Evolutionary conservation across 2,888 invertebrate genomes (phyloP), one percentile per base, ranked within the genome.

Genomic region (Ophioninae sp.): DNA sequence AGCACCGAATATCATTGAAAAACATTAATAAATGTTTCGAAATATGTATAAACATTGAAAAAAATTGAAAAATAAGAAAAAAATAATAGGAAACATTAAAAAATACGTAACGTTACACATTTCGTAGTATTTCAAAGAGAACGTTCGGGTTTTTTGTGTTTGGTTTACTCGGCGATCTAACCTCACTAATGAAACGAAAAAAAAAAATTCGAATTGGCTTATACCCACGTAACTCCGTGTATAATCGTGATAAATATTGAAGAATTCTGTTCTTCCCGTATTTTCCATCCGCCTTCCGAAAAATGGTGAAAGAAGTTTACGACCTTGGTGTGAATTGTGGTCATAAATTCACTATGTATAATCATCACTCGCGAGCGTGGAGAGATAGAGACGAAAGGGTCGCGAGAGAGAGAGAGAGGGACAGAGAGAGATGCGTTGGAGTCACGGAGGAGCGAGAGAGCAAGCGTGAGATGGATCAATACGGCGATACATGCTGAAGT

Each of bases 401-500:
- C 56, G 20, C 59, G 70, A 68, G 77, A 67, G 50, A 44, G 50
- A 39, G 78, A 77, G 72, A 72, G 68, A 77, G 69, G 79, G 75
- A 57, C 61, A 67, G 73, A 81, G 72, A 79, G 56, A 37, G 56
- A 75, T 20, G 50, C 72, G 59, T 13, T 44, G 62, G 41, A 44
- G 59, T 37, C 6, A 72, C 59, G 77, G 65, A 64, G 67, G 65
- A 69, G 74, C 61, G 65, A 65, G 62, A 57, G 64, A 75, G 76
- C 56, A 70, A 75, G 75, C 61, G 70, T 72, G 84, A 68, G 87
- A 86, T 82, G 90, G 90, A 90, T 90, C 90, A 89, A 90, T 90
- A 90, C 88, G 85, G 87, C 89, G 88, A 90, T 89, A 90, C 89
- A 88, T 88, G 90, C 87, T 86, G 85, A 90, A 90, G 89, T 90